Base-by-base conservation (phyloP, 2,113 vertebrate species). In the Dicrurus megarhynchus region DNA sequence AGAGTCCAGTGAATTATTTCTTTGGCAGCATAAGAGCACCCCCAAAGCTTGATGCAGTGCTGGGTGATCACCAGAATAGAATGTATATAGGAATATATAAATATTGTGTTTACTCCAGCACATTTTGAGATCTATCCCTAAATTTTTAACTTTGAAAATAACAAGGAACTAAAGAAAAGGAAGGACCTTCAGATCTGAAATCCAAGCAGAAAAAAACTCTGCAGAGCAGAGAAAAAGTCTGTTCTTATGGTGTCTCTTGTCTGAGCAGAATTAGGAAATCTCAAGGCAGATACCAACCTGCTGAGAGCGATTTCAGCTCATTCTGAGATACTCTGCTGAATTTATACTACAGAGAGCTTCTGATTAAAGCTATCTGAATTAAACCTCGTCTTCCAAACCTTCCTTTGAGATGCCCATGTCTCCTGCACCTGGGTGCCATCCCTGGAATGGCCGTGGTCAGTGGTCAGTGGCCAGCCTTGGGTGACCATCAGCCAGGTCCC, bases 261-360 rank as follows among this genome's bases (percentile, higher is more conserved):
- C 90, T 84, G 76, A 84, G 74, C 27, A 89, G 93, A 96, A 96
- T 96, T 95, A 93, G 86, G 84, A 77, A 86, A 82, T 96, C 70
- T 87, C 71, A 35, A 64, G 61, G 79, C 46, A 95, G 92, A 91
- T 84, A 79, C 17, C 47, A 24, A 60, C 76, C 84, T 55, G 55
- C 96, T 90, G 94, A 90, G 94, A 93, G 94, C 20, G 68, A 93
- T 95, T 93, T 94, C 84, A 90, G 56, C 79, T 94, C 64, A 0
- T 90, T 85, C 77, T 47, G 75, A 94, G 87, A 82, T 85, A 46
- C 47, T 84, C 65, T 37, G 55, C 52, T 92, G 83, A 92, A 87
- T 94, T 95, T 90, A 75, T 50, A 52, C 65, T n/a, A 32, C 33
- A 79, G 68, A 49, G 61, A 95, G 49, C 41, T 88, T 67, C 68